Percentiles rank a stretch among this genome's conserved stretches.
phyloP scores from a whole-genome alignment of 1,140 invertebrate genomes.

The Wasmannia auropunctata region DNA sequence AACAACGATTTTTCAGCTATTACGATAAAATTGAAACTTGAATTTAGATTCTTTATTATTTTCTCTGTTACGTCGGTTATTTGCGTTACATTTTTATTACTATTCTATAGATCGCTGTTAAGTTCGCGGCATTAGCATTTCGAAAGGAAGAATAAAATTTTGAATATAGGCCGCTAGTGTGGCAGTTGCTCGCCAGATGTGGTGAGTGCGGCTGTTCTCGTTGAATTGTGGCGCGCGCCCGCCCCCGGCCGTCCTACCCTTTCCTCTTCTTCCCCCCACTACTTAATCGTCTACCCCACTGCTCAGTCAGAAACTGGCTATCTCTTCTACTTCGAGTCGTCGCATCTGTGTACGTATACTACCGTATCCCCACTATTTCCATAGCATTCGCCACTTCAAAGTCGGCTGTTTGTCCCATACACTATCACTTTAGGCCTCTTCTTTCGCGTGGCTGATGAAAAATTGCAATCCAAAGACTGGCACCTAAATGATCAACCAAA shows the following conservation, averaged over 20 bases:
- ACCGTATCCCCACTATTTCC: slow-evolving; percentile 67
- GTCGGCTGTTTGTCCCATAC: slow-evolving; percentile 73
- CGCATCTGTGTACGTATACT: slow-evolving; percentile 72
- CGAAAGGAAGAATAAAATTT: slow-evolving; percentile 14
- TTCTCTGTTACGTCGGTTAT: background rate
- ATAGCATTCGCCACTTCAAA: slow-evolving; percentile 74
- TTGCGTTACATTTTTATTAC: background rate
- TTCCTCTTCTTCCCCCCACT: slow-evolving; percentile 72
- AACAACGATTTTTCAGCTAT: background rate
- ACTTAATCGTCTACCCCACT: slow-evolving; percentile 63
- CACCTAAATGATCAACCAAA: background rate
- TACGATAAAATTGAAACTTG: background rate
- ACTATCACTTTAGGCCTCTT: slow-evolving; percentile 64
- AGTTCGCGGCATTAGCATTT: background rate
- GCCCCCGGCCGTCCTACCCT: slow-evolving; percentile 80
- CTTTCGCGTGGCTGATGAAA: slow-evolving; percentile 27
- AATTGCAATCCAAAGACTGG: background rate
- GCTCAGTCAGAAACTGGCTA: slow-evolving; percentile 73
- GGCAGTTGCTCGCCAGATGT: slow-evolving; percentile 82
- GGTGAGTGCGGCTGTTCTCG: slow-evolving; percentile 79
- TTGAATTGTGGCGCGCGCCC: slow-evolving; percentile 84
- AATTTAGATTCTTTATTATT: background rate
- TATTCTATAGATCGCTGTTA: background rate
- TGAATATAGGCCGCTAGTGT: slow-evolving; percentile 65
- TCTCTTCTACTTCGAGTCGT: slow-evolving; percentile 79